A percentile compares a stretch with the other conserved stretches of the same genome.
Evolutionary conservation across 2,888 invertebrate species (phyloP).

Genomic region (Rhodophaea formosa): DNA sequence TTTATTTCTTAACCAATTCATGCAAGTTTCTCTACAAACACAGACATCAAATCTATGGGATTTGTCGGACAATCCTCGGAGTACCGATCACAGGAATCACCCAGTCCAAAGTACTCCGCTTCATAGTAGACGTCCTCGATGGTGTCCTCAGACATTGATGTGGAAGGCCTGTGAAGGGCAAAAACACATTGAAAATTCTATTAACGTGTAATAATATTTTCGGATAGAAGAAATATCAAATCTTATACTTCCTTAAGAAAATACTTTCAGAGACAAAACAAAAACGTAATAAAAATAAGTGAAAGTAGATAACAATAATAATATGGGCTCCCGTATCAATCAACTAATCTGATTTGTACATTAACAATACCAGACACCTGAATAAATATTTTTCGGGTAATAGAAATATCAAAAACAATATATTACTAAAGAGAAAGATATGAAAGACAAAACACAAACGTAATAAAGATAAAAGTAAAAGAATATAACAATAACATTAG

Average conservation of each 20-base stretch:
- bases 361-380: no score
- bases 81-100: constrained; percentile 75
- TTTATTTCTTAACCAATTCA: not conserved
- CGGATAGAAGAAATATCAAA: no score
- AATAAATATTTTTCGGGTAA: no score
- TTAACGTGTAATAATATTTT: not conserved
- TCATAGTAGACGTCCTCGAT: constrained; percentile 77
- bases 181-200: not conserved
- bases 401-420: no score
- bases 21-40: constrained; percentile 34
- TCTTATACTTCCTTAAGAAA: no score
- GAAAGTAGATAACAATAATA: no score
- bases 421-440: not conserved
- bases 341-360: no score
- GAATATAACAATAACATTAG: not conserved
- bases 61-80: constrained; percentile 71
- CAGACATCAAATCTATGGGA: constrained; percentile 80
- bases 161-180: constrained; percentile 78
- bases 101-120: constrained; percentile 79
- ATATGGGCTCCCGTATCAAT: no score
- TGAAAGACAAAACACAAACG: not conserved
- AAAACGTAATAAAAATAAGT: no score
- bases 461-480: not conserved
- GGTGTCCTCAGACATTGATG: constrained; percentile 76
- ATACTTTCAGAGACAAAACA: no score